Conservation (phyloP, 2,888 invertebrate genomes). For the Nysson spinosus region DNA sequence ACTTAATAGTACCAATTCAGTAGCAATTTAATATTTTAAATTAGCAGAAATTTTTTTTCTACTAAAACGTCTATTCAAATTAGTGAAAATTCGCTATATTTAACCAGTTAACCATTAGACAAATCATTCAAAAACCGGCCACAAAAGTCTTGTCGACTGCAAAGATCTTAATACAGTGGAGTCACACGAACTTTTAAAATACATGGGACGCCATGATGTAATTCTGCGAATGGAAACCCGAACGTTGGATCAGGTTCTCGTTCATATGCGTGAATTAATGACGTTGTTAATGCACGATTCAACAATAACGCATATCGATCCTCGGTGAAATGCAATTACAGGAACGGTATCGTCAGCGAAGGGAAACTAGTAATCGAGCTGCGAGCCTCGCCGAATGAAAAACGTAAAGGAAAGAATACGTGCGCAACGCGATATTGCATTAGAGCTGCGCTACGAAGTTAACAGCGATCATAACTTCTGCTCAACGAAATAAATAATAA, state of each 20-base stretch:
- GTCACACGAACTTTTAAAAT: slow-evolving; percentile 26
- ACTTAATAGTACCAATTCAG: too few relatives aligned
- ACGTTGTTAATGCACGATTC: slow-evolving; percentile 49
- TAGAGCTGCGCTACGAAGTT: not conserved
- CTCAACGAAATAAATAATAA: slow-evolving; percentile 12
- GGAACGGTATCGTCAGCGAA: slow-evolving; percentile 9
- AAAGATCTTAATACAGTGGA: too few relatives aligned
- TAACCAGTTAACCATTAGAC: too few relatives aligned
- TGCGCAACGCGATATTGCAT: slow-evolving; percentile 5
- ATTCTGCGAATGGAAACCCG: slow-evolving; percentile 28
- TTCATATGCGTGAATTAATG: slow-evolving; percentile 43
- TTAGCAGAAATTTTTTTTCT: too few relatives aligned
- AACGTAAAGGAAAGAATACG: slow-evolving; percentile 15
- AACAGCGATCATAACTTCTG: not conserved
- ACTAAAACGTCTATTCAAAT: too few relatives aligned
- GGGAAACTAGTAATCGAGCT: slow-evolving; percentile 29
- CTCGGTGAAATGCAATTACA: slow-evolving; percentile 36
- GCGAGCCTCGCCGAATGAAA: slow-evolving; percentile 17
- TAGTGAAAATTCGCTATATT: too few relatives aligned
- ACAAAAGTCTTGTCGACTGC: too few relatives aligned
- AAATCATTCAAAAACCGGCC: too few relatives aligned
- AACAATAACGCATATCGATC: slow-evolving; percentile 48
- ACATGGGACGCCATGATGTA: slow-evolving; percentile 23
- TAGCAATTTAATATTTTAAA: too few relatives aligned
- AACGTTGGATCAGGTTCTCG: slow-evolving; percentile 28